Percentiles rank a stretch among this genome's conserved stretches.
phyloP scores from a whole-genome alignment of 2,888 invertebrate genomes.

The Heliothis peltigera region DNA sequence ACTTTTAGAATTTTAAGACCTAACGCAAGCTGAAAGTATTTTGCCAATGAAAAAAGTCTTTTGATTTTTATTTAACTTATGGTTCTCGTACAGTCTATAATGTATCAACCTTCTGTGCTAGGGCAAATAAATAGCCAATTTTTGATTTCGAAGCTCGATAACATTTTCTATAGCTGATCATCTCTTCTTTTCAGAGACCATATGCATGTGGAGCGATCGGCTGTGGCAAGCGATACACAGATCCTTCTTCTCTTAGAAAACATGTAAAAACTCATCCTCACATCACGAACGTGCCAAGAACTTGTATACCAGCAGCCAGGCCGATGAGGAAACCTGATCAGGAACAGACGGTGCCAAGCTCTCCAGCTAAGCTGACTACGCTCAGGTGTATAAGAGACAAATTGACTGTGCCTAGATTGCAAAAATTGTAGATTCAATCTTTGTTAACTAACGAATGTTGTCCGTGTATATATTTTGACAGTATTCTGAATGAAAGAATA shows the following conservation, averaged over 20 bases:
- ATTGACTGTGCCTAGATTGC: conserved; percentile 80
- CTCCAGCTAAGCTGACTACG: conserved; percentile 84
- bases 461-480: neutral
- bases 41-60: no score
- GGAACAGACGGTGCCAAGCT: conserved; percentile 83
- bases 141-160: no score
- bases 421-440: conserved; percentile 67
- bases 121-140: no score
- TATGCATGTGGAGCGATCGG: conserved; percentile 97
- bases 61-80: no score
- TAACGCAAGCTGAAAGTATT: no score
- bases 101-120: no score
- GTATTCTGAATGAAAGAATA: neutral
- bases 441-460: neutral
- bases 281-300: conserved; percentile 78
- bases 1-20: no score
- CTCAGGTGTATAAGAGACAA: conserved; percentile 84
- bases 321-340: conserved; percentile 75
- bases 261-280: conserved; percentile 96
- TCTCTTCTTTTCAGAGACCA: conserved; percentile 92
- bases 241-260: conserved; percentile 97
- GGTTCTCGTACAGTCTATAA: no score
- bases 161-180: neutral
- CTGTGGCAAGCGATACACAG: conserved; percentile 97
- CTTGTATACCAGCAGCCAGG: conserved; percentile 79